Conservation (phyloP, 2,113 vertebrate genomes). For the Vimba vimba region DNA sequence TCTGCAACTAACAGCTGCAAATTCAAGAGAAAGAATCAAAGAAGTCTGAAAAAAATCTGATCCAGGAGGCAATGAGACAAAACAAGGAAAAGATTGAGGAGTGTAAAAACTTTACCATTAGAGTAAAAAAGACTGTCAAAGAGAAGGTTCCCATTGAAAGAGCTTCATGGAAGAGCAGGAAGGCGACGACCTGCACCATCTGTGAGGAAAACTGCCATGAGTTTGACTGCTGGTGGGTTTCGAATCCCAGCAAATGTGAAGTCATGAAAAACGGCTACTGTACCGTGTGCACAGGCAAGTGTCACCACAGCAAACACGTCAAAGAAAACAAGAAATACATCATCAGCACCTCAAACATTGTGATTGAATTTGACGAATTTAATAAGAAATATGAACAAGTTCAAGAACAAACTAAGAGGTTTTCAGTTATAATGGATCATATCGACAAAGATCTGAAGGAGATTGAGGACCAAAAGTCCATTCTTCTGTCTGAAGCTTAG, state of each 20-base stretch:
- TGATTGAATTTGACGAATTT: neutral
- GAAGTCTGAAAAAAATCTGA: neutral
- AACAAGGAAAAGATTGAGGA: neutral
- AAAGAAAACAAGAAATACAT: neutral
- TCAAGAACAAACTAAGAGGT: neutral
- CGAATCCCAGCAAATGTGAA: neutral
- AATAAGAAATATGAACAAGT: neutral
- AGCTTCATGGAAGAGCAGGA: neutral
- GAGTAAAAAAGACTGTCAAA: neutral
- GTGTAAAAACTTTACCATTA: neutral
- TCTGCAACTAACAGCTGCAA: neutral
- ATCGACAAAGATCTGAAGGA: too few species aligned
- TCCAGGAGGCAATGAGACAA: neutral
- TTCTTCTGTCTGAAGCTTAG: too few species aligned
- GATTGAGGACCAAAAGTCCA: too few species aligned
- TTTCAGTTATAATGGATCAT: too few species aligned
- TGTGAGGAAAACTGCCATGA: neutral
- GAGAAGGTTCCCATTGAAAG: neutral
- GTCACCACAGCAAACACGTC: neutral
- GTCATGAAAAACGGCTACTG: neutral
- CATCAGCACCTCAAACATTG: accelerated
- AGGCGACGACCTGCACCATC: neutral
- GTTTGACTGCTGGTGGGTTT: neutral
- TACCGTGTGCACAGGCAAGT: neutral
- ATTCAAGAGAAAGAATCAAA: neutral